Evolutionary conservation across 1,140 invertebrate species (phyloP), one percentile per base, ranked within the genome.

Genomic region (Druon quercuslanigerum): DNA sequence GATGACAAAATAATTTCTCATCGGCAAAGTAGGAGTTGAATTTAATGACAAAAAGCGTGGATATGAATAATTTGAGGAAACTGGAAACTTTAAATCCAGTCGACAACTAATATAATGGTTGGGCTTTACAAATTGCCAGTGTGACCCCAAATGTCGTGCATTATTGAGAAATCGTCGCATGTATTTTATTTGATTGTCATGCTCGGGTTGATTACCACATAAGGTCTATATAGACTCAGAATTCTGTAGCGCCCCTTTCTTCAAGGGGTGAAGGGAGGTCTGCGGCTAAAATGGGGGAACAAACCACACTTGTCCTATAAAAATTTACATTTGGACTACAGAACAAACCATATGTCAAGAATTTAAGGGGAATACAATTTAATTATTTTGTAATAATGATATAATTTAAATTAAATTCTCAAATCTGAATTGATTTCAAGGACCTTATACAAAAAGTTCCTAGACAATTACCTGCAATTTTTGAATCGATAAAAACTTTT

Each of bases 121-220:
- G 20, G 40, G 33, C 25, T 66, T 66, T 46, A 66, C 25, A 66
- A 66, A 66, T 66, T 66, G 60, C 13, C 60, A 40, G 60, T 66
- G 33, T 66, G 20, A 14, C 60, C 60, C 60, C 60, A 7, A 56
- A 56, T 66, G 25, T 66, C 16, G 20, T 66, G 60, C 25, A 66
- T 66, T 66, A 66, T 40, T 66, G 33, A 66, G 25, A 66, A 66
- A 66, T 66, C 16, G 20, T 14, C 60, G 60, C 60, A 66, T 66
- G 14, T 66, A 66, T 66, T 66, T 46, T 66, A 20, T 66, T 16
- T 66, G 60, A 66, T 66, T 66, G 60, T 40, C 33, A 40, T 66
- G 60, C 46, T 16, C 33, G 60, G 60, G 60, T 40, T 25, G 20
- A 66, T 66, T 66, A 66, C 13, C 33, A 25, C 57, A 66, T 66